These are phyloP conservation scores for Aptenodytes forsteri DNA, from an alignment of 2,113 vertebrate genomes.

Conservation along the genomic window DNA sequence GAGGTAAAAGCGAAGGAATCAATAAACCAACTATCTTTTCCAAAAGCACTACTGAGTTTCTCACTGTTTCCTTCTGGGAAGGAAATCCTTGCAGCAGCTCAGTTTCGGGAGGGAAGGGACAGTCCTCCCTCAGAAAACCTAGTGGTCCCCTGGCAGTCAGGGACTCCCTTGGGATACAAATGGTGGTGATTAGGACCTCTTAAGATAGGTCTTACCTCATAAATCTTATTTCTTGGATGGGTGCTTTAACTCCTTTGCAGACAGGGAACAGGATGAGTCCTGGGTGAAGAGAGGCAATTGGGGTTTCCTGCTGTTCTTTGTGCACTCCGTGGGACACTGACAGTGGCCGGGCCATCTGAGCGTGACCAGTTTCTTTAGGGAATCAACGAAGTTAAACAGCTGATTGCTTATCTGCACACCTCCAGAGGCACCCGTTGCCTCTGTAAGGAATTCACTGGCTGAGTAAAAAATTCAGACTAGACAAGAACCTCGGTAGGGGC, in stretches of 20 bases:
- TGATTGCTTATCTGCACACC: not conserved
- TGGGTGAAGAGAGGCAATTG: not conserved
- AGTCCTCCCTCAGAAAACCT: not conserved
- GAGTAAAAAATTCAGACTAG: not conserved
- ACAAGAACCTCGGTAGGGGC: not conserved
- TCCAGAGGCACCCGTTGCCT: not conserved
- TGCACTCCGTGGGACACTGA: not conserved
- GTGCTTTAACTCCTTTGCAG: not conserved
- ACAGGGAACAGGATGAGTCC: not conserved
- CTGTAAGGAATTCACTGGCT: not conserved
- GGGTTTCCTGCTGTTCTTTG: not conserved
- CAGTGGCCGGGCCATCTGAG: not conserved
- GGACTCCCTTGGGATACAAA: not conserved
- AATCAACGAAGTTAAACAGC: not conserved
- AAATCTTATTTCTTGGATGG: not conserved
- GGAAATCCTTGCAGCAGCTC: not conserved
- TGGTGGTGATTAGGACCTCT: not conserved
- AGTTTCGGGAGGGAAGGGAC: not conserved
- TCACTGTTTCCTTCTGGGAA: not conserved
- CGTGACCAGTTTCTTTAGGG: not conserved
- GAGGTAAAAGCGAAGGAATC: not conserved
- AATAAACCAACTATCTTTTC: not conserved
- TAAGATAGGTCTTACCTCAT: not conserved
- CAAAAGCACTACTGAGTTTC: not conserved
- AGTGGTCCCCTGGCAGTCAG: not conserved